These are phyloP conservation scores for Zaprionus kolodkinae DNA, from an alignment of 1,140 invertebrate genomes.

Conservation along the genomic window DNA sequence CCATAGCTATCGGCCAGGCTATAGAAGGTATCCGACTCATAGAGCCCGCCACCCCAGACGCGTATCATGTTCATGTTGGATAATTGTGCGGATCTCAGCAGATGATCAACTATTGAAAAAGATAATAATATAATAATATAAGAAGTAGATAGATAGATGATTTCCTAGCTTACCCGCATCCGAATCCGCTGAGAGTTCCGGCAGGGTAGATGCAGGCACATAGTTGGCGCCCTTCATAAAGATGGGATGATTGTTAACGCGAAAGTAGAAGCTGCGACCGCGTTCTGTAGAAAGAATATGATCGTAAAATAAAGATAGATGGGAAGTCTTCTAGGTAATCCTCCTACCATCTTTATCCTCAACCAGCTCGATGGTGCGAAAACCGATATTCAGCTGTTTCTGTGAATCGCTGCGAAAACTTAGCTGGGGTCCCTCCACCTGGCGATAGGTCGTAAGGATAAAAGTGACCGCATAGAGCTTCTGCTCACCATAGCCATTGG, in stretches of 20 bases:
- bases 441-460: slow-evolving; percentile 68
- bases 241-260: slow-evolving; percentile 93
- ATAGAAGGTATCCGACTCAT: slow-evolving; percentile 97
- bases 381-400: slow-evolving; percentile 89
- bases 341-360: slow-evolving; percentile 87
- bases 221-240: slow-evolving; percentile 98
- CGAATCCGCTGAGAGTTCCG: slow-evolving; percentile 86
- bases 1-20: slow-evolving; percentile 91
- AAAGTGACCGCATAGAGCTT: slow-evolving; percentile 89
- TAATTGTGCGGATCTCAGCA: slow-evolving; percentile 86
- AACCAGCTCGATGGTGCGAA: slow-evolving; percentile 92
- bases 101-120: slow-evolving; percentile 42
- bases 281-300: slow-evolving; percentile 43
- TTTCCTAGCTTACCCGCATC: slow-evolving; percentile 37
- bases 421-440: slow-evolving; percentile 18
- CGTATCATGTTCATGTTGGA: slow-evolving; percentile 97
- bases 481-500: slow-evolving; percentile 95
- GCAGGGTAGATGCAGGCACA: slow-evolving; percentile 95
- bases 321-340: no score
- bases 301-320: not conserved
- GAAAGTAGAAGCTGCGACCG: slow-evolving; percentile 93
- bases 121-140: not conserved
- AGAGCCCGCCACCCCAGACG: slow-evolving; percentile 98
- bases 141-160: not conserved
- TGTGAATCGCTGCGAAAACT: slow-evolving; percentile 64